Conservation (phyloP, 1,140 invertebrate genomes). For the Geopemphigus sp. region DNA sequence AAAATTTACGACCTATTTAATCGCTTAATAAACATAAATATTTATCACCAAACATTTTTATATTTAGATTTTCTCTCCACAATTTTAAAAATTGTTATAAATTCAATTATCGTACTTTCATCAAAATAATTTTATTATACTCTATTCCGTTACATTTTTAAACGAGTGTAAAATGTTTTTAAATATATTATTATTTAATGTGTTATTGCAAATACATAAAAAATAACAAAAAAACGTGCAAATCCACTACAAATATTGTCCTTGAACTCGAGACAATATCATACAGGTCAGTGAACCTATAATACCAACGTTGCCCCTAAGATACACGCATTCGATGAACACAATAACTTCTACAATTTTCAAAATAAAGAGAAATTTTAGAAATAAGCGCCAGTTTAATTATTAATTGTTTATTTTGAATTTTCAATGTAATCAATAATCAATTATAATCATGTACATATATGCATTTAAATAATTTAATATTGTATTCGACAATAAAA, state of each 20-base stretch:
- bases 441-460: background rate
- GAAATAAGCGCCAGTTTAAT: background rate
- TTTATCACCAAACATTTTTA: too few species aligned
- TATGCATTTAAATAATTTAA: background rate
- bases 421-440: background rate
- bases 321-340: background rate
- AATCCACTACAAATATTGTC: conserved; percentile 1
- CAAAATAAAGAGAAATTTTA: background rate
- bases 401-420: background rate
- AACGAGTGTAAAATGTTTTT: background rate
- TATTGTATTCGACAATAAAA: too few species aligned
- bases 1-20: too few species aligned
- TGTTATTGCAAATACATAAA: background rate
- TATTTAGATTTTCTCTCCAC: too few species aligned
- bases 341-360: background rate
- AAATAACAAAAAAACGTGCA: background rate
- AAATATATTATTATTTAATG: too few species aligned
- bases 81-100: background rate
- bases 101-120: background rate
- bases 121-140: too few species aligned
- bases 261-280: conserved; percentile 41
- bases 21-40: too few species aligned
- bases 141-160: background rate
- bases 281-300: conserved; percentile 10
- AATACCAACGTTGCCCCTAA: background rate